These are phyloP conservation scores for Rhabdomys pumilio DNA, from an alignment of 2,797 vertebrate species.

Conservation along the genomic window DNA sequence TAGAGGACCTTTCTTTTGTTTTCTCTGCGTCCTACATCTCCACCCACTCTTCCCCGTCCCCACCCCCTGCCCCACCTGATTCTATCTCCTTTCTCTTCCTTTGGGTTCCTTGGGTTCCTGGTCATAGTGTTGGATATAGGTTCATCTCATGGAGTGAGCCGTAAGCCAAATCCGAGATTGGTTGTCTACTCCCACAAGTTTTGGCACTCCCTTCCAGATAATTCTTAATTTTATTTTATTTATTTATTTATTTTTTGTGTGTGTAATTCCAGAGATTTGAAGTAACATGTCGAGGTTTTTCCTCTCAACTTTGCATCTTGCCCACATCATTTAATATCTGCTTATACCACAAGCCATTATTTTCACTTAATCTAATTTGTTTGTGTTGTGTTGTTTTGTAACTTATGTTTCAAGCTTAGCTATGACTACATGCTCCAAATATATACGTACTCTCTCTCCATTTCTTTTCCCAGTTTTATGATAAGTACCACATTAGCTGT, in stretches of 20 bases:
- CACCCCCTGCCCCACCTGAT: no score
- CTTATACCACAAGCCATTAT: not conserved
- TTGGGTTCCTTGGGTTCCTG: no score
- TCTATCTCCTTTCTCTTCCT: not conserved
- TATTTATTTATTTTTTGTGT: not conserved
- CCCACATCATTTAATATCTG: not conserved
- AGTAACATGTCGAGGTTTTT: not conserved
- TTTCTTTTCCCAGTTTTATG: not conserved
- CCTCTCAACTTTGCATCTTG: not conserved
- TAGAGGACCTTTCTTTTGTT: not conserved
- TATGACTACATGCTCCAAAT: not conserved
- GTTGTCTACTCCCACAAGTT: not conserved
- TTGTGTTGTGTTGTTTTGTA: slow-evolving; percentile 41
- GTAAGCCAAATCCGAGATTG: not conserved
- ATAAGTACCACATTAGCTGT: not conserved
- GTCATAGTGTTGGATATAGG: not conserved
- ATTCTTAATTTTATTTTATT: not conserved
- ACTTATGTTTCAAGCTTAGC: not conserved
- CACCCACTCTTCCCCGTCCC: no score
- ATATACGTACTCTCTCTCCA: not conserved
- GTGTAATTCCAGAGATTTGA: not conserved
- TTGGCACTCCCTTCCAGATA: not conserved
- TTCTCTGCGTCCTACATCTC: not conserved
- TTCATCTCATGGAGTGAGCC: not conserved
- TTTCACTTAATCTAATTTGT: not conserved